Percentiles rank a stretch among this genome's conserved stretches.
These are phyloP conservation scores for Notothenia coriiceps DNA, from an alignment of 2,113 vertebrate genomes.

Conservation along the genomic window DNA sequence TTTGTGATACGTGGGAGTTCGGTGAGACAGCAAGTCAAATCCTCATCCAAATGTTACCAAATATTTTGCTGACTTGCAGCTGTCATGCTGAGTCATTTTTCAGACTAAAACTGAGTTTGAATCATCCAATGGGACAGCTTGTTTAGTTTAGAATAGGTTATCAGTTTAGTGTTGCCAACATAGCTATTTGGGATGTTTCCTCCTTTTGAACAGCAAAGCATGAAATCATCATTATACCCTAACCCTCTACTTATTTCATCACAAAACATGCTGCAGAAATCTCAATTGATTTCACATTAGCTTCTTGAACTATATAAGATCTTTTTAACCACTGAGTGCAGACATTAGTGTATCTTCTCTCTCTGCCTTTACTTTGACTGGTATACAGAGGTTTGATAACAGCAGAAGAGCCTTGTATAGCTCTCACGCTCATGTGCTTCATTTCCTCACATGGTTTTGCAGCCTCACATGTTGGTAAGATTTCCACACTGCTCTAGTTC, in stretches of 20 bases:
- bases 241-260: background rate
- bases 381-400: background rate
- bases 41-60: conserved; percentile 12
- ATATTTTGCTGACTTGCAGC: conserved; percentile 8
- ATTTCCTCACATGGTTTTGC: conserved; percentile 58
- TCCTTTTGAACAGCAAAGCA: background rate
- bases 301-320: background rate
- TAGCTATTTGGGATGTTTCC: background rate
- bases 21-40: background rate
- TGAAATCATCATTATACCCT: background rate
- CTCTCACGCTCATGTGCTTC: conserved; percentile 22
- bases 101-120: background rate
- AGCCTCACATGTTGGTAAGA: conserved; percentile 20
- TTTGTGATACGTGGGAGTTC: background rate
- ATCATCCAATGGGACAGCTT: background rate
- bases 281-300: background rate
- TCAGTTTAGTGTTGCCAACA: background rate
- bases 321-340: no score
- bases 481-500: conserved; percentile 50
- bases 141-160: conserved; percentile 2
- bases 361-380: background rate
- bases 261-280: background rate
- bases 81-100: conserved; percentile 12
- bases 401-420: conserved; percentile 11
- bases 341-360: background rate